Evolutionary conservation across 2,113 vertebrate species (phyloP), one percentile per base, ranked within the genome.

Genomic region (Microtus oregoni): DNA sequence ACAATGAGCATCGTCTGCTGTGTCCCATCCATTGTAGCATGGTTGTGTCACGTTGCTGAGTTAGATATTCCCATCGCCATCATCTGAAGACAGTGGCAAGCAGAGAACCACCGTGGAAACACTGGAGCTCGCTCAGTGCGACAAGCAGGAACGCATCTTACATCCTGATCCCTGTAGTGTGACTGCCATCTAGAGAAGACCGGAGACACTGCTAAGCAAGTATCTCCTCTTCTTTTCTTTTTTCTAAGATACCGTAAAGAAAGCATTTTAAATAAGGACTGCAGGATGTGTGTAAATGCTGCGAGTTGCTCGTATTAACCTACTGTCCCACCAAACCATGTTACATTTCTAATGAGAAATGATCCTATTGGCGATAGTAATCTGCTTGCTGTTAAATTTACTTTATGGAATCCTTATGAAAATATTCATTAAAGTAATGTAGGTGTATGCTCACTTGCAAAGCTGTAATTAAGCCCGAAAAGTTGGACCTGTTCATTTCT

Each of bases 121-220:
- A 35, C n/a, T 30, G 35, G n/a, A 76, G 19, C 11, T 3, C 38
- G 68, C 79, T 90, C 65, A 92, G 72, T 20, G 35, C 50, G 63
- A 30, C 55, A 83, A 82, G 83, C 20, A 88, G 22, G 58, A 58
- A 47, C 11, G 4, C 7, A 50, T 70, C 76, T 44, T 28, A 76
- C 13, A 44, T 70, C 76, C 24, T 19, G 79, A 95, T 82, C 10
- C 7, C 94, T 96, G 70, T 96, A 55, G 63, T 38, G 83, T 95
- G 92, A 87, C 96, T 97, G 97, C 97, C 97, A 94, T 86, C 97
- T 97, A 98, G 93, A 95, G 96, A 94, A 68, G 17, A 26, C 30
- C 20, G 41, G 35, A 50, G 50, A 67, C n/a, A 78, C 3, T 73
- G 65, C 67, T 30, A 47, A 70, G 8, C 11, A 41, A 81, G n/a